Conservation (phyloP, 2,888 invertebrate genomes). For the Agrotis clavis region DNA sequence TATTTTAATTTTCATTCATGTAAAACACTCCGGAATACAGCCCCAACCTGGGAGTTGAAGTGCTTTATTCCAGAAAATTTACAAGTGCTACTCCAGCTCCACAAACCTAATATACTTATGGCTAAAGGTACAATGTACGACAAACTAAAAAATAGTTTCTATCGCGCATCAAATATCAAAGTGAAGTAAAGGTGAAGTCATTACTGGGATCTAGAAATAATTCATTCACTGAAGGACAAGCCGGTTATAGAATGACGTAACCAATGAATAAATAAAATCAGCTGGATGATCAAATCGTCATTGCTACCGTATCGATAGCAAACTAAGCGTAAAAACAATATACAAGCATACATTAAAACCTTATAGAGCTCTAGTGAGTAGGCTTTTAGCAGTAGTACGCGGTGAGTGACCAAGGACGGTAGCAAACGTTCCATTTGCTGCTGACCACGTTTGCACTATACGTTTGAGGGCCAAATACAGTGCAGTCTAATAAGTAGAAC, state of each 20-base stretch:
- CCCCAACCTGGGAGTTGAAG: background rate
- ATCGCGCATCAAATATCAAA: slow-evolving; percentile 30
- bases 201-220: slow-evolving; percentile 10
- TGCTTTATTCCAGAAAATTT: background rate
- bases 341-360: slow-evolving; percentile 18
- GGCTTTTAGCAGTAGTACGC: background rate
- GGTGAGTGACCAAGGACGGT: background rate
- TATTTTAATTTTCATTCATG: background rate
- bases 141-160: slow-evolving; percentile 16
- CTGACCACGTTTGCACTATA: background rate
- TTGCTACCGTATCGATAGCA: slow-evolving; percentile 24
- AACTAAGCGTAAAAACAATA: slow-evolving; percentile 31
- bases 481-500: too few relatives aligned
- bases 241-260: slow-evolving; percentile 57
- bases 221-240: slow-evolving; percentile 36
- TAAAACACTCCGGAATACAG: background rate
- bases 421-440: background rate
- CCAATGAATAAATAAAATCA: slow-evolving; percentile 50
- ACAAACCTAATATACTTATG: background rate
- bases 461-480: too few relatives aligned
- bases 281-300: slow-evolving; percentile 35
- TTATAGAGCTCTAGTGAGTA: slow-evolving; percentile 4
- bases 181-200: slow-evolving; percentile 41
- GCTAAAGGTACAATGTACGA: slow-evolving; percentile 17
- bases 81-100: background rate